A percentile compares a stretch with the other conserved stretches of the same genome.
Evolutionary conservation across 2,113 vertebrate genomes (phyloP).

Genomic region (Brachyhypopomus gauderio): DNA sequence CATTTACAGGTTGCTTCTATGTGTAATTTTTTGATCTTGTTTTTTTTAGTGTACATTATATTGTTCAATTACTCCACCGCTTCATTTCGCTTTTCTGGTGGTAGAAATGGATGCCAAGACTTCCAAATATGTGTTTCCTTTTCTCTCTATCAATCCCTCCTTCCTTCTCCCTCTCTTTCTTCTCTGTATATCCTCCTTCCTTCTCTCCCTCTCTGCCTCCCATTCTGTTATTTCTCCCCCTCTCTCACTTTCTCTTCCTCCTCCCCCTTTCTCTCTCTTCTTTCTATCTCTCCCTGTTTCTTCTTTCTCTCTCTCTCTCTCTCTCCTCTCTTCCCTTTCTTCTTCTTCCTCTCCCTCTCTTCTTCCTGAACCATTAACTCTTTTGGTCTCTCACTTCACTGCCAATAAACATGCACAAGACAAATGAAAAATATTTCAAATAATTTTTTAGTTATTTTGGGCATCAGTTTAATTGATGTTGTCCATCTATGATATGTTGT

Average conservation of each 20-base stretch:
- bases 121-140: not conserved
- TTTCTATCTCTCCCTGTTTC: too few species aligned
- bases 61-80: too few species aligned
- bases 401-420: too few species aligned
- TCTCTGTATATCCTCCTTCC: not conserved
- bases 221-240: not conserved
- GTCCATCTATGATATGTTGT: conserved; percentile 1
- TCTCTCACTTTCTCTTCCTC: not conserved
- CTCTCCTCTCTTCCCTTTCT: too few species aligned
- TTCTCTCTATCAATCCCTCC: not conserved
- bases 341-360: too few species aligned
- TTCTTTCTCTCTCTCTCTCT: too few species aligned
- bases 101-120: not conserved
- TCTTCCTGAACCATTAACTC: too few species aligned
- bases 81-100: not conserved
- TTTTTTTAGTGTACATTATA: too few species aligned
- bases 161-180: not conserved
- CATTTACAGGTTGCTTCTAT: too few species aligned
- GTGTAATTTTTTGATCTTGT: too few species aligned
- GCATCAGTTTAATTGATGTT: not conserved
- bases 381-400: not conserved
- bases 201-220: not conserved
- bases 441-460: not conserved
- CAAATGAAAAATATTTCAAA: not conserved
- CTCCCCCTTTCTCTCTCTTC: not conserved